Evolutionary conservation across 2,797 vertebrate species (phyloP), one percentile per base, ranked within the genome.

Genomic region (Sebastes nivosus): DNA sequence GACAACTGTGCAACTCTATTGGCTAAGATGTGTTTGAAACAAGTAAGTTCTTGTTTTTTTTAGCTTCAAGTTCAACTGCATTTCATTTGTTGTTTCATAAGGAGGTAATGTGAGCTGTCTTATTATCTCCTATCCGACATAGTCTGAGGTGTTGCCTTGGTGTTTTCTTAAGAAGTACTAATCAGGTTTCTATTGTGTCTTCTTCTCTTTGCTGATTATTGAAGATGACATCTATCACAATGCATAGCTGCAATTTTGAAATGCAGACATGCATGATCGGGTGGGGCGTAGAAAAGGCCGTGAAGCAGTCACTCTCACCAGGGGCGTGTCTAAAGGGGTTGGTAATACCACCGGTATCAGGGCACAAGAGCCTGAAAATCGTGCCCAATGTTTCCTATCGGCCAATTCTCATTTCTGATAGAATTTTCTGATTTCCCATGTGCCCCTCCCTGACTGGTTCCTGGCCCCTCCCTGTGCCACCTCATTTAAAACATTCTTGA

Each of bases 231-330:
- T 32, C 46, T 14, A 3, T 54, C 34, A 63, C 22, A 22, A 25
- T 27, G 16, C 50, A 68, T 12, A 11, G 18, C 14, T 73, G 24
- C 2, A 4, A 86, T 88, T 88, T 50, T 66, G 24, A 79, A 79
- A 75, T 67, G 58, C 14, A 65, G 36, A 16, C 12, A 52, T 36
- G 7, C 3, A 3, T 13, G 42, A 57, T 54, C 27, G 55, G 34
- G 60, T 42, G 22, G 8, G 9, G 36, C 25, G 4, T 1, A 59
- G 1, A 64, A 4, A 12, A 34, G 10, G 27, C 3, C 10, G 9
- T 0, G 12, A 8, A 50, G 54, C 22, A 32, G 18, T n/a, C 11
- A 8, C 2, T 0, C 14, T 42, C 16, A 42, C 14, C 13, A n/a
- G 20, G 11, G 30, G 20, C 3, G 6, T 22, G 60, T 61, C 58